Conservation (phyloP, 2,888 invertebrate species). For the Apamea monoglypha region DNA sequence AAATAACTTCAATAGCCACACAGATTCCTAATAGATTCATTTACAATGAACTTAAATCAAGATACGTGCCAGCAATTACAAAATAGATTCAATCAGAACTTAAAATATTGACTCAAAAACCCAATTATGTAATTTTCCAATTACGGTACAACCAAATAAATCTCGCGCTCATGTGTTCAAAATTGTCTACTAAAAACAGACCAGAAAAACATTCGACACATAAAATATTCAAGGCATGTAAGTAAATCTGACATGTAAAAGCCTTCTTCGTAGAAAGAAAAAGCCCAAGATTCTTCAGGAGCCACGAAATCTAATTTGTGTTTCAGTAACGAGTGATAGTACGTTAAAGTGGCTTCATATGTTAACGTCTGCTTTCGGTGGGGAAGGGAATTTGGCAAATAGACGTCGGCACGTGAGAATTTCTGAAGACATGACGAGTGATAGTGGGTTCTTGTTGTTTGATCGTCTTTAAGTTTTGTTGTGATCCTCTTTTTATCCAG, state of each 20-base stretch:
- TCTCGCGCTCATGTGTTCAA: neutral
- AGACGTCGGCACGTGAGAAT: conserved; percentile 57
- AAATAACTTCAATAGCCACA: neutral
- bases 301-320: conserved; percentile 62
- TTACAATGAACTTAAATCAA: neutral
- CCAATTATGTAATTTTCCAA: neutral
- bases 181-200: neutral
- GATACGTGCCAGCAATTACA: neutral
- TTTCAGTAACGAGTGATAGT: conserved; percentile 56
- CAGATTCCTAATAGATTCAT: neutral
- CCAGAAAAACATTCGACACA: conserved; percentile 9
- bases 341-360: conserved; percentile 47
- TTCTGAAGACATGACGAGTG: neutral
- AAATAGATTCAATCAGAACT: neutral
- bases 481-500: neutral
- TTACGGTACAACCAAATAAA: neutral
- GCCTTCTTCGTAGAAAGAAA: conserved; percentile 11
- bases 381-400: conserved; percentile 57
- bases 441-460: neutral
- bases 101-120: neutral
- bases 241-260: conserved; percentile 48
- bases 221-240: conserved; percentile 37
- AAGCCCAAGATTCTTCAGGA: conserved; percentile 33
- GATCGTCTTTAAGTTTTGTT: neutral
- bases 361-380: conserved; percentile 56